Percentiles rank a stretch among this genome's conserved stretches.
phyloP scores from a whole-genome alignment of 2,113 vertebrate species.

The Oreotrochilus melanogaster region DNA sequence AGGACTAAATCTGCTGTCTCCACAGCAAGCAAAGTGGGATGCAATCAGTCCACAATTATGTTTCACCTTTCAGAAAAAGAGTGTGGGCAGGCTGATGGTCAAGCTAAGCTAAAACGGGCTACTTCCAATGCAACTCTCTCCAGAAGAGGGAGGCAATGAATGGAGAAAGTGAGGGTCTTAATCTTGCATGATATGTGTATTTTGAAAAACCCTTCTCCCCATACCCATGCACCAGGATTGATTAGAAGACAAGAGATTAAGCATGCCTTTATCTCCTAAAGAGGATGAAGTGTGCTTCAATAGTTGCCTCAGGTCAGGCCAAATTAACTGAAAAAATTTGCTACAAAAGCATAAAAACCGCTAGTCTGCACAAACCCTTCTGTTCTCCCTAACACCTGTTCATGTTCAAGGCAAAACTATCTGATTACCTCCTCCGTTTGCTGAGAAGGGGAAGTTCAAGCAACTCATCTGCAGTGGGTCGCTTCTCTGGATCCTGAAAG shows the following conservation, averaged over 20 bases:
- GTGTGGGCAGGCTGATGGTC: not conserved
- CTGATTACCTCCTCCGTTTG: constrained; percentile 84
- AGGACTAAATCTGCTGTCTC: not conserved
- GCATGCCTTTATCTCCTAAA: not conserved
- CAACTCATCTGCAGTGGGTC: constrained; percentile 91
- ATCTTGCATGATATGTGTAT: not conserved
- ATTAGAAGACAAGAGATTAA: not conserved
- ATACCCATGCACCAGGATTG: not conserved
- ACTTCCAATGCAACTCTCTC: not conserved
- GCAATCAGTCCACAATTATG: not conserved
- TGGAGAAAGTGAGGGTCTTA: not conserved
- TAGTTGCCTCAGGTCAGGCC: not conserved
- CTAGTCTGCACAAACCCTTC: not conserved
- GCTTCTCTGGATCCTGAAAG: constrained; percentile 91
- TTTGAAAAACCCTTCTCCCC: not conserved
- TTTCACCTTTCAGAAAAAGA: not conserved
- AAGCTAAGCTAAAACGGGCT: not conserved
- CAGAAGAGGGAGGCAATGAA: not conserved
- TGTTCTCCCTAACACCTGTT: not conserved
- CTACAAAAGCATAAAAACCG: not conserved
- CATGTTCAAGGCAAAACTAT: not conserved
- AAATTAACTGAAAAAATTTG: not conserved
- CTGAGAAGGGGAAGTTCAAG: constrained; percentile 87
- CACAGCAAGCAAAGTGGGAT: not conserved
- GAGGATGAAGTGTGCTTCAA: not conserved